These are phyloP conservation scores for Achlya flavicornis DNA, from an alignment of 2,888 invertebrate species.

Conservation along the genomic window DNA sequence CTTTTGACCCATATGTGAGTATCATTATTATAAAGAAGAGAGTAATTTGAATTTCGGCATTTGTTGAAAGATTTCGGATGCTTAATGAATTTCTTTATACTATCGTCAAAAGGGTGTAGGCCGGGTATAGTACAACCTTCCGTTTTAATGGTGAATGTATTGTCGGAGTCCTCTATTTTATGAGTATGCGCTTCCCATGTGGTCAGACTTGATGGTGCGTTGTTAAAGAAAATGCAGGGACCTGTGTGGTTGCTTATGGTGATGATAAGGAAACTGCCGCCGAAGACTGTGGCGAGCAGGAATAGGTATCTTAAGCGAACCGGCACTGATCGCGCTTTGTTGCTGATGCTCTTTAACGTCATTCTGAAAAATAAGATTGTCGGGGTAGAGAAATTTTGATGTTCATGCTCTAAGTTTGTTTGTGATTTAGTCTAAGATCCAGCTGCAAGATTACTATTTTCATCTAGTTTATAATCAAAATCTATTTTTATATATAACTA, in stretches of 20 bases:
- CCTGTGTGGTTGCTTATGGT: slow-evolving; percentile 44
- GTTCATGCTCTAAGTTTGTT: neutral
- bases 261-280: slow-evolving; percentile 57
- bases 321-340: slow-evolving; percentile 42
- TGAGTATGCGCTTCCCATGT: slow-evolving; percentile 43
- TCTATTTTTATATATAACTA: too few relatives aligned
- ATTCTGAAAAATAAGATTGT: slow-evolving; percentile 56
- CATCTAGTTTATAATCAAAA: too few relatives aligned
- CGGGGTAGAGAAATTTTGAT: neutral
- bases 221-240: slow-evolving; percentile 57
- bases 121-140: slow-evolving; percentile 87
- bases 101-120: slow-evolving; percentile 84
- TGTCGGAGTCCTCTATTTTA: slow-evolving; percentile 44
- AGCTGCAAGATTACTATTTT: too few relatives aligned
- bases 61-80: slow-evolving; percentile 76
- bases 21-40: slow-evolving; percentile 83
- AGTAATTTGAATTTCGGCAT: slow-evolving; percentile 75
- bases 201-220: slow-evolving; percentile 36
- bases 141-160: slow-evolving; percentile 83
- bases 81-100: slow-evolving; percentile 80
- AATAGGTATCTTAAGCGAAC: slow-evolving; percentile 66
- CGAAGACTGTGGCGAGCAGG: slow-evolving; percentile 60
- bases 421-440: neutral
- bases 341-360: slow-evolving; percentile 36
- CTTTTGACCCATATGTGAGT: slow-evolving; percentile 83